A percentile compares a stretch with the other conserved stretches of the same genome.
phyloP scores from a whole-genome alignment of 2,888 invertebrate genomes.

The Mythimna albipuncta region DNA sequence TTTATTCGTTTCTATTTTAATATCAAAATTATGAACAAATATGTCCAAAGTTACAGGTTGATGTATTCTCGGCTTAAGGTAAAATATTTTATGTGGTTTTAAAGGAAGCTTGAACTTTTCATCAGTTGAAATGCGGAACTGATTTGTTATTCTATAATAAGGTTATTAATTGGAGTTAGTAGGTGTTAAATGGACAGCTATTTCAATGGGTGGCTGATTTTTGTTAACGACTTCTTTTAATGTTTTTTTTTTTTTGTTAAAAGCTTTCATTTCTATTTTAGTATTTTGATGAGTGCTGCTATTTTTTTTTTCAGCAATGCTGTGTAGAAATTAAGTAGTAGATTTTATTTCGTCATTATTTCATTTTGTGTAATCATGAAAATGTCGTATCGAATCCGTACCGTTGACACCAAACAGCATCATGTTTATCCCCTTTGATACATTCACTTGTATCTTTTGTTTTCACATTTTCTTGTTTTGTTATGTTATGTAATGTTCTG shows the following conservation, averaged over 20 bases:
- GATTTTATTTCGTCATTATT: not conserved
- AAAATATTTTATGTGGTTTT: slow-evolving; percentile 19
- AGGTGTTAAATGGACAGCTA: slow-evolving; percentile 28
- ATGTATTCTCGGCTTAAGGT: slow-evolving; percentile 4
- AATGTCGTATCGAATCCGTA: slow-evolving; percentile 59
- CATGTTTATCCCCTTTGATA: slow-evolving; percentile 69
- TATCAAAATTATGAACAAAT: slow-evolving; percentile 35
- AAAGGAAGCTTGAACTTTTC: slow-evolving; percentile 28
- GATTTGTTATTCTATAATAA: slow-evolving; percentile 39
- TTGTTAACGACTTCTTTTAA: slow-evolving; percentile 12
- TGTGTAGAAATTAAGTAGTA: not conserved
- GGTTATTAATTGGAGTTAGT: slow-evolving; percentile 38
- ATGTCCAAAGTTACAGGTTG: slow-evolving; percentile 9
- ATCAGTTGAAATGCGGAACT: slow-evolving; percentile 30
- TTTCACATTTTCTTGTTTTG: slow-evolving; percentile 67
- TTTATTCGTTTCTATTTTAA: slow-evolving; percentile 35
- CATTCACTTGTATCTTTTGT: slow-evolving; percentile 67
- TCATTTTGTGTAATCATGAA: not conserved
- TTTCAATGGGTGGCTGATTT: slow-evolving; percentile 1
- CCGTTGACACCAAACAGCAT: slow-evolving; percentile 39
- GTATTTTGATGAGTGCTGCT: not conserved
- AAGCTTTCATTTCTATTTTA: not conserved
- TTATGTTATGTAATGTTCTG: slow-evolving; percentile 70
- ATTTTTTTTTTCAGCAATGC: not conserved
- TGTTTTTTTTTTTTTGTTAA: not conserved